These are phyloP conservation scores for Schrankia costaestrigalis DNA, from an alignment of 2,888 invertebrate genomes.

Conservation along the genomic window DNA sequence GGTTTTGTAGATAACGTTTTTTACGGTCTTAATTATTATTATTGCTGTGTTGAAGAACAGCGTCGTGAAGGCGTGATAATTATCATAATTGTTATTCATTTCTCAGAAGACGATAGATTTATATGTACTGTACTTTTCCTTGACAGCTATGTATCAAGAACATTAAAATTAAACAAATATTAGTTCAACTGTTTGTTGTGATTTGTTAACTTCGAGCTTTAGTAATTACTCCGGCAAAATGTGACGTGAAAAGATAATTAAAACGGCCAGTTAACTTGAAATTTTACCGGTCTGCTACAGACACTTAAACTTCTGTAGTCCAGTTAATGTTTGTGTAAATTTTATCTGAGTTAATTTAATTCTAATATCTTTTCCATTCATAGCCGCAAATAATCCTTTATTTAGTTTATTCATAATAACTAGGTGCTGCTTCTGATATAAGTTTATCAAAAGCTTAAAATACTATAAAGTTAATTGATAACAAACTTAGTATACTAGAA, in stretches of 20 bases:
- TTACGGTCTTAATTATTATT: conserved; percentile 72
- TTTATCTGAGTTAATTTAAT: too few relatives aligned
- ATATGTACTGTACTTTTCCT: conserved; percentile 25
- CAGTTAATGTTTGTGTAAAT: conserved; percentile 36
- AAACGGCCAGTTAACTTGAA: conserved; percentile 30
- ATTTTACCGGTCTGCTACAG: conserved; percentile 28
- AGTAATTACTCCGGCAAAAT: conserved; percentile 32
- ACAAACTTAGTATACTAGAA: too few relatives aligned
- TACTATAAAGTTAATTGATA: too few relatives aligned
- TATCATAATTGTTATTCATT: conserved; percentile 68
- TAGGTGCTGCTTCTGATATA: too few relatives aligned
- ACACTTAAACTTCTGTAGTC: conserved; percentile 32
- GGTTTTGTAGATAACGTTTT: conserved; percentile 68
- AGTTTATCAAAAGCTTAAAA: too few relatives aligned
- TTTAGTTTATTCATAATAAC: too few relatives aligned
- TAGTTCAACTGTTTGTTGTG: conserved; percentile 19
- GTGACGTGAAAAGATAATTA: conserved; percentile 34
- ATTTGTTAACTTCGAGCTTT: conserved; percentile 15
- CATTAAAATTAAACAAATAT: conserved; percentile 25
- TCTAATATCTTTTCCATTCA: too few relatives aligned
- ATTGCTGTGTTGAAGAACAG: conserved; percentile 53
- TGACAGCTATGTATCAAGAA: conserved; percentile 28
- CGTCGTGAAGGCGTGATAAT: conserved; percentile 64
- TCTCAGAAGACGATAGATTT: conserved; percentile 48
- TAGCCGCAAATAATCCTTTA: too few relatives aligned